phyloP scores from a whole-genome alignment of 2,113 vertebrate genomes.

The Nannospalax galili region DNA sequence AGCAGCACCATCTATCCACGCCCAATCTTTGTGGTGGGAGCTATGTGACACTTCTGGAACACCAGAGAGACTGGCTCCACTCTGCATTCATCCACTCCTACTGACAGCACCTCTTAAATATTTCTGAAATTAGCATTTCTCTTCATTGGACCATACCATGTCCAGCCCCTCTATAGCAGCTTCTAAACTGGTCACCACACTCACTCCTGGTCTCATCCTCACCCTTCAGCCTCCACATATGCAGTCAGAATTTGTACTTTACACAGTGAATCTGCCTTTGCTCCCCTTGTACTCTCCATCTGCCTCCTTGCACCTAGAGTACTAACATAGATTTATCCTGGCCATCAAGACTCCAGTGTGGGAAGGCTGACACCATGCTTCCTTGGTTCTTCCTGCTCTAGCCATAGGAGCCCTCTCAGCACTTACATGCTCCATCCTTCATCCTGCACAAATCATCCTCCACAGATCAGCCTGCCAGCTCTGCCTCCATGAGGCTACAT shows the following conservation, averaged over 20 bases:
- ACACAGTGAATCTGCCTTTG: background rate
- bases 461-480: background rate
- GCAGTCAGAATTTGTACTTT: background rate
- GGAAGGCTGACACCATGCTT: too few relatives aligned
- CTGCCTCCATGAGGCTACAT: background rate
- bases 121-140: background rate
- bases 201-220: background rate
- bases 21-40: background rate
- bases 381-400: background rate
- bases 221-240: background rate
- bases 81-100: background rate
- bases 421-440: background rate
- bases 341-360: background rate
- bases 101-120: background rate
- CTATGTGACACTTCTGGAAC: background rate
- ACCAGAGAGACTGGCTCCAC: too few relatives aligned
- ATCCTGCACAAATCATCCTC: background rate
- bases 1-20: background rate
- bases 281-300: background rate
- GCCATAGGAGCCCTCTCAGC: rapidly evolving
- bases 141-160: background rate
- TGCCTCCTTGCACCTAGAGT: background rate
- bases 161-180: background rate
- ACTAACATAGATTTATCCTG: background rate
- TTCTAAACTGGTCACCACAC: background rate